These are phyloP conservation scores for Vanacampus margaritifer DNA, from an alignment of 2,113 vertebrate genomes.

Conservation along the genomic window DNA sequence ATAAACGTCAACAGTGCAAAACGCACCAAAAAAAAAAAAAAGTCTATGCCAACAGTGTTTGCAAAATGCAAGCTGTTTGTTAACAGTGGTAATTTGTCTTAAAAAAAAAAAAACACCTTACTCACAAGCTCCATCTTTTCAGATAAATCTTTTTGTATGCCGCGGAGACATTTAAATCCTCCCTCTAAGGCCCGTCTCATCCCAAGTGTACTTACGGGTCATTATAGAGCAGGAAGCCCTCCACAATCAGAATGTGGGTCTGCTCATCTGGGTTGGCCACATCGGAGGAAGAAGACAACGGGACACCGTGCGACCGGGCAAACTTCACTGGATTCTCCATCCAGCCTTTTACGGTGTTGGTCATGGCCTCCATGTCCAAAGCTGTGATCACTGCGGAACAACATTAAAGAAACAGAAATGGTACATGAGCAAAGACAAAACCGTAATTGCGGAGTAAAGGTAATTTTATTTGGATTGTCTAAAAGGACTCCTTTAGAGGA, in stretches of 20 bases:
- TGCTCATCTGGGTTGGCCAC: slow-evolving; percentile 52
- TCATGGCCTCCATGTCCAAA: slow-evolving; percentile 81
- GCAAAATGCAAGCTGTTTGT: neutral
- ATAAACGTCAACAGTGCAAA: too few relatives aligned
- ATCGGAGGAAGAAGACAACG: slow-evolving; percentile 37
- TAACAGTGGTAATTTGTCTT: neutral
- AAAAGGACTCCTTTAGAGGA: neutral
- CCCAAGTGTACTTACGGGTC: slow-evolving; percentile 56
- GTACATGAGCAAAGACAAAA: slow-evolving; percentile 1
- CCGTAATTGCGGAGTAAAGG: neutral
- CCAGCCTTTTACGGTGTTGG: slow-evolving; percentile 76
- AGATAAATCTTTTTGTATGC: too few relatives aligned
- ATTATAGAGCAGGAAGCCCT: slow-evolving; percentile 81
- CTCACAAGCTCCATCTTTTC: too few relatives aligned
- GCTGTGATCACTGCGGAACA: slow-evolving; percentile 72
- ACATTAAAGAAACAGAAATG: slow-evolving; percentile 1
- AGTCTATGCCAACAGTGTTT: neutral
- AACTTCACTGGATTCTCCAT: slow-evolving; percentile 79
- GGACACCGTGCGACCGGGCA: slow-evolving; percentile 75
- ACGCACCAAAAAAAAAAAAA: too few relatives aligned
- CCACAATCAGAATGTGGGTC: slow-evolving; percentile 76
- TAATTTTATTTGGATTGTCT: slow-evolving; percentile 6
- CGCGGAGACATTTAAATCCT: neutral
- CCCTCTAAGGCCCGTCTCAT: too few relatives aligned
- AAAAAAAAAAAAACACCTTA: too few relatives aligned